Evolutionary conservation across 1,140 invertebrate genomes (phyloP), one percentile per base, ranked within the genome.

Genomic region (Nymphalis io): DNA sequence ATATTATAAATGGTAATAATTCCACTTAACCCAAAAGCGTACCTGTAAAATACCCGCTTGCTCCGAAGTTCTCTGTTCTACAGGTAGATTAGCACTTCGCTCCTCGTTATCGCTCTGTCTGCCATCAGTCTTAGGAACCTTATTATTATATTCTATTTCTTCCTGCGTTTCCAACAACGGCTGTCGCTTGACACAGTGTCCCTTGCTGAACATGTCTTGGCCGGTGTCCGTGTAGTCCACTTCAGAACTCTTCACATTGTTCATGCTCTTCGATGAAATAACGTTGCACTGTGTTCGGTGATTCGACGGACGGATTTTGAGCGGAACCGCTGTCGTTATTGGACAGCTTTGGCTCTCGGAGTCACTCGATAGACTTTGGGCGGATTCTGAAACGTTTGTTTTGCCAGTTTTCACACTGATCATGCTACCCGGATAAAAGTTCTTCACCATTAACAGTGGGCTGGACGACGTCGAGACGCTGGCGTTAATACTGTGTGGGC

Each of bases 401-500:
- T 92, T 84, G 3, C 89, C 92, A 51, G 93, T 94, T 38, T 94
- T 82, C 12, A 94, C 77, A 70, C 94, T 94, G 10, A 94, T 93
- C 76, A 94, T 94, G 68, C 93, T 93, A 2, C 93, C 92, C 3
- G 93, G 91, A 63, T 94, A 94, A 8, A 92, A 93, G 0, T 93
- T 92, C 76, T 94, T 93, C 2, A 93, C 93, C 59, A 93, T 94
- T 38, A 95, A 85, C 44, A 94, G 85, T 8, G 93, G 95, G 87
- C 94, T 95, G 1, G 94, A 95, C n/a, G 93, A 93, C 0, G 93
- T 94, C 0, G 95, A 95, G 1, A 93, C 89, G 33, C 93, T 94
- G 0, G 94, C 81, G 79, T 81, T 90, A 53, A 90, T 84, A 68
- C 87, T 90, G 66, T 84, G 85, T 48, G 92, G 93, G 73, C 92